These are phyloP conservation scores for Zelleria hepariella DNA, from an alignment of 2,888 invertebrate genomes.

Conservation along the genomic window DNA sequence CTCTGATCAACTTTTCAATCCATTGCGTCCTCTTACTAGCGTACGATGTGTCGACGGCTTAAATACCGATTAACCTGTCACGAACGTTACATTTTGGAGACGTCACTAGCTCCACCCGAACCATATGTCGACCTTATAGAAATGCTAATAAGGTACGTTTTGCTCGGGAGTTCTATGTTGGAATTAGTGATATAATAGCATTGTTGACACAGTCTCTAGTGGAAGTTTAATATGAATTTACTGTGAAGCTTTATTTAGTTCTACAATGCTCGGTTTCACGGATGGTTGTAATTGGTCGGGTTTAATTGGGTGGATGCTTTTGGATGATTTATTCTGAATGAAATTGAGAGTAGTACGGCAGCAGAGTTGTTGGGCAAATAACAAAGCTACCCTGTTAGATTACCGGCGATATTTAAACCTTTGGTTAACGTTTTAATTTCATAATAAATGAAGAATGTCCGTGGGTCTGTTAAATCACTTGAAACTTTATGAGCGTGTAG, in stretches of 20 bases:
- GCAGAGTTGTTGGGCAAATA: background rate
- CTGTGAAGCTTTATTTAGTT: conserved; percentile 1
- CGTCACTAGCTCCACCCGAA: background rate
- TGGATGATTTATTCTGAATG: background rate
- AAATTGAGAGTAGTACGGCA: background rate
- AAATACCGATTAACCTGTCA: conserved; percentile 62
- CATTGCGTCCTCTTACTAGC: conserved; percentile 51
- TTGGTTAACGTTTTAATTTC: too few relatives aligned
- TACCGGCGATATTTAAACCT: too few relatives aligned
- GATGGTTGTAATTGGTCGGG: background rate
- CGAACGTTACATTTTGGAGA: conserved; percentile 9
- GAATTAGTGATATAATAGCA: background rate
- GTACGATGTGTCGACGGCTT: conserved; percentile 55
- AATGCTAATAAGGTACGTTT: background rate
- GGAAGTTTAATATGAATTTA: conserved; percentile 4
- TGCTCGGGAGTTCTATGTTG: background rate
- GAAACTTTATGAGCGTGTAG: too few relatives aligned
- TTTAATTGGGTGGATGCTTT: background rate
- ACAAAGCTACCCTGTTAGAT: background rate
- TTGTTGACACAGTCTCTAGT: conserved; percentile 1
- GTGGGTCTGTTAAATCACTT: too few relatives aligned
- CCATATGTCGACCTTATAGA: background rate
- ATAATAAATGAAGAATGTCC: too few relatives aligned
- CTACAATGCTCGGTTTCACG: background rate
- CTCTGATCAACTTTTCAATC: conserved; percentile 64